Percentiles rank a stretch among this genome's conserved stretches.
phyloP scores from a whole-genome alignment of 2,797 vertebrate genomes.

The Lagocephalus sceleratus region DNA sequence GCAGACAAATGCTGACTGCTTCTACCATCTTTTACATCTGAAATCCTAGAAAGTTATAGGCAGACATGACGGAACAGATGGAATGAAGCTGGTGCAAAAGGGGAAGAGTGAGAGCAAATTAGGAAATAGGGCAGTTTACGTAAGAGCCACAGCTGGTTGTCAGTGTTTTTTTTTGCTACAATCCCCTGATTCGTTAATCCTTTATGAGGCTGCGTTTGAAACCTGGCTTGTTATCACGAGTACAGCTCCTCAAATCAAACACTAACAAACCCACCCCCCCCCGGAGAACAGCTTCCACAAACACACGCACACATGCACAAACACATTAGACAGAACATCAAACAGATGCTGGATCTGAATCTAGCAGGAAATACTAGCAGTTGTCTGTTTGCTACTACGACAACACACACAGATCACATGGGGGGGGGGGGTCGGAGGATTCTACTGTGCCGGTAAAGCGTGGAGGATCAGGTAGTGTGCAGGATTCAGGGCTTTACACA shows the following conservation, averaged over 20 bases:
- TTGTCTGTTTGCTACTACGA: slow-evolving; percentile 44
- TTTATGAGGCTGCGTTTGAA: slow-evolving; percentile 4
- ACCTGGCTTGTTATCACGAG: slow-evolving; percentile 2
- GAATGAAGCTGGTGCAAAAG: slow-evolving; percentile 28
- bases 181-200: slow-evolving; percentile 10
- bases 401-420: slow-evolving; percentile 53
- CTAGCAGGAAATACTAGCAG: slow-evolving; percentile 29
- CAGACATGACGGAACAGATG: slow-evolving; percentile 51
- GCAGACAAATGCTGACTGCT: no score
- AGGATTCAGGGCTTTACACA: slow-evolving; percentile 56
- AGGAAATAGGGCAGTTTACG: slow-evolving; percentile 22
- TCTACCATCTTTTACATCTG: no score
- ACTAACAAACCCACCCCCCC: not conserved
- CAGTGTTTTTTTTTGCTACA: slow-evolving; percentile 12
- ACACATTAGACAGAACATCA: slow-evolving; percentile 51
- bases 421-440: slow-evolving; percentile 56
- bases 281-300: slow-evolving; percentile 21
- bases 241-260: slow-evolving; percentile 1
- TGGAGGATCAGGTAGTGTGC: slow-evolving; percentile 52
- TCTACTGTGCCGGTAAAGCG: slow-evolving; percentile 56
- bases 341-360: slow-evolving; percentile 57
- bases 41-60: slow-evolving; percentile 39
- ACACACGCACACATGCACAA: slow-evolving; percentile 41
- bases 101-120: slow-evolving; percentile 16
- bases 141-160: slow-evolving; percentile 31